Conservation (phyloP, 1,140 invertebrate genomes). For the Rhopalosiphum maidis region DNA sequence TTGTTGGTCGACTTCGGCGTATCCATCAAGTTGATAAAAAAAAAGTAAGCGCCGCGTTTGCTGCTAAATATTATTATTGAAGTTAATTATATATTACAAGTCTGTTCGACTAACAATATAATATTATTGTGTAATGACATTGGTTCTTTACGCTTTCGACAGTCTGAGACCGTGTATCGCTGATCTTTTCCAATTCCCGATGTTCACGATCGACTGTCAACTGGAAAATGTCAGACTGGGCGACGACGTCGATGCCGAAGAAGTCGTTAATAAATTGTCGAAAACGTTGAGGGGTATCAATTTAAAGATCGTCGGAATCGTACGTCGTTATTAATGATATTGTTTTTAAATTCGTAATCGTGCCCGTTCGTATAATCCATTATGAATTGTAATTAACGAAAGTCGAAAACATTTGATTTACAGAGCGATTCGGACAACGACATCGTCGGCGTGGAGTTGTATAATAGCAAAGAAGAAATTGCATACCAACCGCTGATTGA, state of each 20-base stretch:
- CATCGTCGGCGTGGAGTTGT: not conserved
- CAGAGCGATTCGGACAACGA: not conserved
- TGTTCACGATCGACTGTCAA: slow-evolving; percentile 7
- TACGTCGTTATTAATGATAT: not conserved
- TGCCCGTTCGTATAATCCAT: not conserved
- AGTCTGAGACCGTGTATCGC: not conserved
- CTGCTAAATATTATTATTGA: not conserved
- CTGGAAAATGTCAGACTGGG: not conserved
- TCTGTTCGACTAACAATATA: not conserved
- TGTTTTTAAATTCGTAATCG: not conserved
- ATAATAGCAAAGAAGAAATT: not conserved
- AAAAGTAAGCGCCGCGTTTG: not conserved
- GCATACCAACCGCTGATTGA: slow-evolving; percentile 32
- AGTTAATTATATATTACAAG: not conserved
- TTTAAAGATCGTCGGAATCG: not conserved
- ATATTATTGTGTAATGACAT: not conserved
- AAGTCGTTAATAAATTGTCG: not conserved
- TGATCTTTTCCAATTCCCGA: not conserved
- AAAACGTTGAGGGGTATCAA: not conserved
- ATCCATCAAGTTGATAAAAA: not conserved
- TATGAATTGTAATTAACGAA: not conserved
- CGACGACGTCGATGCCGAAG: not conserved
- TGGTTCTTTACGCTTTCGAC: not conserved
- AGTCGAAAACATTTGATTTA: not conserved
- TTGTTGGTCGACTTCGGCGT: slow-evolving; percentile 21